Percentiles rank a stretch among this genome's conserved stretches.
Evolutionary conservation across 2,888 invertebrate genomes (phyloP).

Genomic region (Macrophya alboannulata): DNA sequence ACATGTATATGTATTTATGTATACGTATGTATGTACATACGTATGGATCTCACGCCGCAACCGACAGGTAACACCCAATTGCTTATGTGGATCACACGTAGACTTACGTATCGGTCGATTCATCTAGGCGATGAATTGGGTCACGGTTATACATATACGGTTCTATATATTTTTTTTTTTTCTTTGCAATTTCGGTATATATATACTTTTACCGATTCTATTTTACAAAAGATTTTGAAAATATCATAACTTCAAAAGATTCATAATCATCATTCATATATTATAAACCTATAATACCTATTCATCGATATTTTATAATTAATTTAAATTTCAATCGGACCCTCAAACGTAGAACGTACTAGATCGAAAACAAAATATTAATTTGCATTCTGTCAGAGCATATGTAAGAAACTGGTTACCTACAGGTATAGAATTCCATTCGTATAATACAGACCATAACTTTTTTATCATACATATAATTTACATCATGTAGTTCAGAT

Average conservation of each 20-base stretch:
- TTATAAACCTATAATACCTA: too few relatives aligned
- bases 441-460: background rate
- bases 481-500: background rate
- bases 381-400: background rate
- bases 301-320: background rate
- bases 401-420: background rate
- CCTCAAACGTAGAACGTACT: background rate
- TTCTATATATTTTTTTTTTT: background rate
- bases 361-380: background rate
- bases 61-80: constrained; percentile 33
- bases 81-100: constrained; percentile 32
- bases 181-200: background rate
- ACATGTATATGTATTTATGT: background rate
- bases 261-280: too few relatives aligned
- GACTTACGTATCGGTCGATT: constrained; percentile 34
- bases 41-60: background rate
- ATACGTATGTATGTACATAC: too few relatives aligned
- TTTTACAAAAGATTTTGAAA: background rate
- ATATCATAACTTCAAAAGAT: background rate
- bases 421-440: background rate
- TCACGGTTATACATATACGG: constrained; percentile 5
- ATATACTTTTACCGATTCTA: background rate
- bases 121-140: constrained; percentile 41
- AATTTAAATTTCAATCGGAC: background rate
- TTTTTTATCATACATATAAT: background rate